A percentile compares a stretch with the other conserved stretches of the same genome.
Conservation (phyloP, 1,140 invertebrate genomes). For the Ceratina calcarata region DNA sequence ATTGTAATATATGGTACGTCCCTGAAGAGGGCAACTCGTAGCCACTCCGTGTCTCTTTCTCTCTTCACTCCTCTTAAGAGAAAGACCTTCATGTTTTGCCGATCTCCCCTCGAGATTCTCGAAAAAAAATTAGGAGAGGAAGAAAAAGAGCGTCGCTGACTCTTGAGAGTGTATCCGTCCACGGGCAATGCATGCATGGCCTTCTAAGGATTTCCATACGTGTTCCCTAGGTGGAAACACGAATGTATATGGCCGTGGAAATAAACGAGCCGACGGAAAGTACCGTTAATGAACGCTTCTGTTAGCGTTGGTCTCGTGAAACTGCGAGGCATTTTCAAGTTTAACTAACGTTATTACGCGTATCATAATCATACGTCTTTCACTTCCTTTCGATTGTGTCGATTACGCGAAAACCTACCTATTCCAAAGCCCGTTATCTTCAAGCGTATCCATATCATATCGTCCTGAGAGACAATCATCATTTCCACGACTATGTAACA, state of each 20-base stretch:
- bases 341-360: neutral
- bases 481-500: neutral
- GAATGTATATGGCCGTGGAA: slow-evolving; percentile 3
- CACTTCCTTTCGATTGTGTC: too few species aligned
- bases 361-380: too few species aligned
- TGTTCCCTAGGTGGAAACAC: slow-evolving; percentile 25
- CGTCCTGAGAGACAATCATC: neutral
- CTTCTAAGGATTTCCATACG: slow-evolving; percentile 62
- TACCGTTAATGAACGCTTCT: slow-evolving; percentile 14
- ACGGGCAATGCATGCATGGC: slow-evolving; percentile 53
- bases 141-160: slow-evolving; percentile 48
- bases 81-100: slow-evolving; percentile 73
- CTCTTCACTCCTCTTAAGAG: slow-evolving; percentile 10
- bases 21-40: slow-evolving; percentile 60
- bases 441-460: neutral
- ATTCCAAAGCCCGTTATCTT: neutral
- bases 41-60: slow-evolving; percentile 41
- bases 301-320: neutral
- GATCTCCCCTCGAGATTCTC: slow-evolving; percentile 58
- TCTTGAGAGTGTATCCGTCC: slow-evolving; percentile 51
- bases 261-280: neutral
- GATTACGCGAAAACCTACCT: neutral
- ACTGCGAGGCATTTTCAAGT: neutral
- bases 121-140: neutral
- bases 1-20: slow-evolving; percentile 72